Evolutionary conservation across 2,113 vertebrate genomes (phyloP).

Genomic region (Galbula dea): DNA sequence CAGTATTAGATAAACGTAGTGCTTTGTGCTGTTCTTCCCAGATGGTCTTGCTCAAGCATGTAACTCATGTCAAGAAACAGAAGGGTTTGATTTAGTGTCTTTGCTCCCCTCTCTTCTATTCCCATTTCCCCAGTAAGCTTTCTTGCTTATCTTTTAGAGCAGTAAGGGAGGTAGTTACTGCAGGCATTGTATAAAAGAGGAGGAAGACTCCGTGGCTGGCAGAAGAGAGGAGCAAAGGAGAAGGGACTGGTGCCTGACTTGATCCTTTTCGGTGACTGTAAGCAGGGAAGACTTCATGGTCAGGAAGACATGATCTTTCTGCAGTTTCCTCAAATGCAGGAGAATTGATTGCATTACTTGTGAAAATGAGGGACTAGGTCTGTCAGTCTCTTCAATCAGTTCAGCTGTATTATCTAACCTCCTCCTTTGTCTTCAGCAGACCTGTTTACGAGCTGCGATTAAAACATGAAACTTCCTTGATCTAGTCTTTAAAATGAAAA

Average conservation of each 20-base stretch:
- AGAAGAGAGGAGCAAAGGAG: background rate
- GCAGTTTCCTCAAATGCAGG: background rate
- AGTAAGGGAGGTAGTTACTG: background rate
- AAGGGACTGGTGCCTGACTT: background rate
- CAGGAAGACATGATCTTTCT: background rate
- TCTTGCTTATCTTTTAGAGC: background rate
- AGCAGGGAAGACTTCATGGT: background rate
- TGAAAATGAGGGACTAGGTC: background rate
- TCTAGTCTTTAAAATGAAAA: background rate
- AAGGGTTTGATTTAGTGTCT: background rate
- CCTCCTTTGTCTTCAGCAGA: background rate
- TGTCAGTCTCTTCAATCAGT: background rate
- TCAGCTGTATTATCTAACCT: background rate
- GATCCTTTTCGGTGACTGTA: background rate
- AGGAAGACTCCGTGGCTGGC: background rate
- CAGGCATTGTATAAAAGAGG: accelerated
- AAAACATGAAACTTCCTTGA: background rate
- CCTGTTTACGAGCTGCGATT: background rate
- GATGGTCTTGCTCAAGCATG: background rate
- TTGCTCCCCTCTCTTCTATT: background rate
- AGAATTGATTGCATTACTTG: background rate
- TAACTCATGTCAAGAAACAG: background rate
- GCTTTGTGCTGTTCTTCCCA: background rate
- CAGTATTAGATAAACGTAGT: background rate
- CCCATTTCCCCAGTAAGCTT: background rate